Percentiles rank a stretch among this genome's conserved stretches.
Evolutionary conservation across 1,140 invertebrate genomes (phyloP).

Genomic region (Drosophila punjabiensis): DNA sequence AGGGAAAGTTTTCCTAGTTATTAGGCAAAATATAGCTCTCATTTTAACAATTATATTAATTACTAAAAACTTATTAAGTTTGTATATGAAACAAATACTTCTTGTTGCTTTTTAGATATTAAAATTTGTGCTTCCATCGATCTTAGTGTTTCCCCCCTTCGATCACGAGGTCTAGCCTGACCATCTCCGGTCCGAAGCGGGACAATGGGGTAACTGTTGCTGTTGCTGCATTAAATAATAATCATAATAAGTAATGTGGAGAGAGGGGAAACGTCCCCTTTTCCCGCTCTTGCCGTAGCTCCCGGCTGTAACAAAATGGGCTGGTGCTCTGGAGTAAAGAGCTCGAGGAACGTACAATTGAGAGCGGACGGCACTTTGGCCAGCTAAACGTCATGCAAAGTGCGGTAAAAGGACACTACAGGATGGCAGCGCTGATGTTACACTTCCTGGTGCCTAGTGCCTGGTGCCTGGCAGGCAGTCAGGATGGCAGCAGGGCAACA

Average conservation of each 20-base stretch:
- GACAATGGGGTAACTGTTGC: slow-evolving; percentile 62
- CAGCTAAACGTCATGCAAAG: slow-evolving; percentile 78
- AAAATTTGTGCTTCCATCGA: neutral
- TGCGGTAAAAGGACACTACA: slow-evolving; percentile 77
- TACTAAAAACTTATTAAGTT: neutral
- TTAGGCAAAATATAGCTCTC: too few relatives aligned
- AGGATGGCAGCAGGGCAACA: slow-evolving; percentile 27
- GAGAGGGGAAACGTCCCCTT: slow-evolving; percentile 41
- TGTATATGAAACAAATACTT: neutral
- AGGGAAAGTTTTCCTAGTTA: too few relatives aligned
- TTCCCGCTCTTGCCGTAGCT: slow-evolving; percentile 25
- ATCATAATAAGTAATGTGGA: slow-evolving; percentile 80
- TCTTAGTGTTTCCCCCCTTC: neutral
- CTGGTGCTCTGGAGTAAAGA: slow-evolving; percentile 2
- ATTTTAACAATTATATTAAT: too few relatives aligned
- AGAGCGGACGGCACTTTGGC: slow-evolving; percentile 44
- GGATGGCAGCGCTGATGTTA: slow-evolving; percentile 81
- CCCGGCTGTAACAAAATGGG: slow-evolving; percentile 40
- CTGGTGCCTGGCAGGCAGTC: slow-evolving; percentile 47
- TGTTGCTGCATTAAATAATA: slow-evolving; percentile 81
- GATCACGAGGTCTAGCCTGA: slow-evolving; percentile 13
- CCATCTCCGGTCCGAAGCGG: slow-evolving; percentile 43
- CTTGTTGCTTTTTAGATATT: neutral
- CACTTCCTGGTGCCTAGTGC: slow-evolving; percentile 66
- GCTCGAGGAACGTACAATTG: neutral